Conservation (phyloP, 2,797 vertebrate genomes). For the Catamblyrhynchus diadema region DNA sequence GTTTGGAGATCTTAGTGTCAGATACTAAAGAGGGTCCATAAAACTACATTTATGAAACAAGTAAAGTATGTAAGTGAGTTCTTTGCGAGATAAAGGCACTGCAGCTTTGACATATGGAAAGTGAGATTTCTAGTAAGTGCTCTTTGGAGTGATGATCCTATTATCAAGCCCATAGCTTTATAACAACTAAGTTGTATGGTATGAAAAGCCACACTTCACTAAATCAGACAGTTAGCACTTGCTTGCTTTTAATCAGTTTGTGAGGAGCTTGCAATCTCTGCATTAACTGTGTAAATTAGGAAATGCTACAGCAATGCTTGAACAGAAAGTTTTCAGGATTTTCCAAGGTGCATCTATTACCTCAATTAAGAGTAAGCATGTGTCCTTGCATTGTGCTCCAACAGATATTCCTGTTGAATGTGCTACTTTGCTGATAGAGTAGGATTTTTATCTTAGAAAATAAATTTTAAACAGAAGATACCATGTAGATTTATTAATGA, state of each 20-base stretch:
- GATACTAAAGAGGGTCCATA: neutral
- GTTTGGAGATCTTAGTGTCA: neutral
- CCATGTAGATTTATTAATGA: neutral
- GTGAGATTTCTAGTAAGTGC: constrained; percentile 1
- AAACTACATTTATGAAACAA: neutral
- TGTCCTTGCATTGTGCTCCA: neutral
- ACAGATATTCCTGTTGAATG: neutral
- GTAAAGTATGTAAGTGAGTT: neutral
- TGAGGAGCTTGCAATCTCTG: neutral
- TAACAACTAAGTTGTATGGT: neutral
- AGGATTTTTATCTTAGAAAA: neutral
- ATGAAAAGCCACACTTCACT: neutral
- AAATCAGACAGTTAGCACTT: constrained; percentile 3
- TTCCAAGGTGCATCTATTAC: neutral
- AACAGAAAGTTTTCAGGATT: neutral
- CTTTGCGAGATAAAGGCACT: neutral
- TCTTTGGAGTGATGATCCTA: neutral
- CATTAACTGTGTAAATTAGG: neutral
- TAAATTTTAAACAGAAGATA: neutral
- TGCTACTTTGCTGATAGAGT: neutral
- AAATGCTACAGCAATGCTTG: neutral
- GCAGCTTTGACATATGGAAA: constrained; percentile 6
- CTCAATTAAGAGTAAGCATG: neutral
- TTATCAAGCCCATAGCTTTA: constrained; percentile 3
- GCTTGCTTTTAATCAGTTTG: neutral